Conservation (phyloP, 2,113 vertebrate genomes). For the Pangasianodon hypophthalmus region DNA sequence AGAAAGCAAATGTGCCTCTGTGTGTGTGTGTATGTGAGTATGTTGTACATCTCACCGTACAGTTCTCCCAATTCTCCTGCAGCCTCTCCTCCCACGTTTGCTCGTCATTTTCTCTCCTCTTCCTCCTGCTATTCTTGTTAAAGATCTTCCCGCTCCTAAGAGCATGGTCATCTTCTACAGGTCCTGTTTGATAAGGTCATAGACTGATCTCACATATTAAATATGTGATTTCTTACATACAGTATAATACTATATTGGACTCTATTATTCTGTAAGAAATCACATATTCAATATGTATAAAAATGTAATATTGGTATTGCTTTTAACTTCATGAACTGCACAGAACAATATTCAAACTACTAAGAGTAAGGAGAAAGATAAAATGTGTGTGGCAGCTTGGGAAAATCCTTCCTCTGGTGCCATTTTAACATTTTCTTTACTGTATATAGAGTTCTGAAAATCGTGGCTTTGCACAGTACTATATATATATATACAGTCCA, state of each 20-base stretch:
- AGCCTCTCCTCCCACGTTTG: slow-evolving; percentile 82
- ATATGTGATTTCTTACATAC: too few species aligned
- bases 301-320: neutral
- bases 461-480: too few species aligned
- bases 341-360: neutral
- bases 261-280: too few species aligned
- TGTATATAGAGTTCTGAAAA: too few species aligned
- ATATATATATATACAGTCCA: too few species aligned
- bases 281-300: neutral
- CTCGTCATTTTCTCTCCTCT: slow-evolving; percentile 68
- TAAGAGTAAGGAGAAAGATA: neutral
- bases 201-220: neutral
- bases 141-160: slow-evolving; percentile 70
- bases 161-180: slow-evolving; percentile 77
- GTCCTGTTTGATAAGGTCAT: slow-evolving; percentile 72
- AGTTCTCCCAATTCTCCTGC: slow-evolving; percentile 95
- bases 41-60: slow-evolving; percentile 71
- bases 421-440: too few species aligned
- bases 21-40: neutral
- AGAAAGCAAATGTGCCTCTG: neutral
- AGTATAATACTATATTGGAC: neutral
- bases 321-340: neutral
- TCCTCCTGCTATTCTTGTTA: slow-evolving; percentile 67
- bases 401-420: neutral
- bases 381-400: neutral